Evolutionary conservation across 2,113 vertebrate species (phyloP).

Genomic region (Cygnus atratus): DNA sequence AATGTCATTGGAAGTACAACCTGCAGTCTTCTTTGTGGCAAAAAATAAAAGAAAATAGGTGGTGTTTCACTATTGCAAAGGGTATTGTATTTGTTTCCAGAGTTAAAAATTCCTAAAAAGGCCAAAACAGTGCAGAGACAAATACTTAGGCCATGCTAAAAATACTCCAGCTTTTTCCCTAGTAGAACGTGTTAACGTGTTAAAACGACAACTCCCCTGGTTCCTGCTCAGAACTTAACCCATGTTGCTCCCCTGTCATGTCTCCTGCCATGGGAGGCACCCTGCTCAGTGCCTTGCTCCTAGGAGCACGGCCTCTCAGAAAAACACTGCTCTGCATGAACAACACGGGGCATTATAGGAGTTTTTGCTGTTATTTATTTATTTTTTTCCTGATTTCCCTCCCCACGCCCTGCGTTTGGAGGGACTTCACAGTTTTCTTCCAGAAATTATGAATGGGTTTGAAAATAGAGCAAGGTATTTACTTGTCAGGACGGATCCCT

Average conservation of each 20-base stretch:
- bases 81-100: constrained; percentile 42
- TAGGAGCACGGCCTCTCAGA: rapidly evolving
- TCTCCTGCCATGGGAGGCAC: neutral
- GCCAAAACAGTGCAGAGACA: neutral
- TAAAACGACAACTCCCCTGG: neutral
- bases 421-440: neutral
- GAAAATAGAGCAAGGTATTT: neutral
- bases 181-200: constrained; percentile 24
- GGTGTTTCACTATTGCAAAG: neutral
- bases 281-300: neutral
- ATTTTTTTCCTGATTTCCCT: neutral
- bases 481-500: neutral
- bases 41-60: constrained; percentile 59
- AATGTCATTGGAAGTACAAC: neutral
- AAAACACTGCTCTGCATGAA: neutral
- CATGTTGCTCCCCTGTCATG: neutral
- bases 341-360: neutral
- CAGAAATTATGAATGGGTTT: neutral
- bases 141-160: neutral
- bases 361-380: neutral
- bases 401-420: neutral
- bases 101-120: constrained; percentile 47
- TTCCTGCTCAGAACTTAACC: neutral
- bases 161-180: constrained; percentile 52
- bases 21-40: neutral